Base-by-base conservation (phyloP, 2,797 vertebrate genomes). In the Semotilus atromaculatus region DNA sequence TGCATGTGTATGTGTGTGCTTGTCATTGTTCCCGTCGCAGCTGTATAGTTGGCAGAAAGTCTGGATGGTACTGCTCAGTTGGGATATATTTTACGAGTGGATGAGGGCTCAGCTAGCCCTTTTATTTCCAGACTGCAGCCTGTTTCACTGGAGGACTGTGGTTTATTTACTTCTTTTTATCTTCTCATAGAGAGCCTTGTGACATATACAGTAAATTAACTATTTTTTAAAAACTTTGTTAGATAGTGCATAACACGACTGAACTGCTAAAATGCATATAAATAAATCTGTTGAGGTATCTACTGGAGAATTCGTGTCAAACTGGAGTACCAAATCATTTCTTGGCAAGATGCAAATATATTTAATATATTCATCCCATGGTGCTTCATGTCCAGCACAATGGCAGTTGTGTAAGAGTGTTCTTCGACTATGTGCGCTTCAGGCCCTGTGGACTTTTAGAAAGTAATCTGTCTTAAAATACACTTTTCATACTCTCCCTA, bases 161-260 rank as follows among this genome's bases (percentile, higher is more conserved):
- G 93, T 91, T 91, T 91, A 92, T 93, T 93, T 93, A 91, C 80
- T 88, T 79, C 58, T 90, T 91, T 94, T 94, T 94, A 94, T 91
- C 88, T 92, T 92, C 89, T 91, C 66, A 53, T 81, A 88, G 73
- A 81, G 60, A 66, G 58, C 40, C 71, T 90, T 92, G 92, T 92
- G 92, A 91, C 92, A 91, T 93, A 94, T 88, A 83, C 43, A 14
- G 38, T 55, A 58, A 58, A 58, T 76, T 11, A 62, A 16, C 31
- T 4, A 2, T 1, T 9, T n/a, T 11, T 21, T 36, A 3, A 34
- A 34, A 34, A 34, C 5, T 90, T 84, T 48, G 80, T 92, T 90
- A 92, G 90, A 92, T 73, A 34, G 82, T 81, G 74, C 71, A 19
- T 19, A 16, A 74, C 19, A 76, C 1, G 18, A 58, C 48, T 71